Base-by-base conservation (phyloP, 2,797 vertebrate species). In the Sebastes wilsoni region DNA sequence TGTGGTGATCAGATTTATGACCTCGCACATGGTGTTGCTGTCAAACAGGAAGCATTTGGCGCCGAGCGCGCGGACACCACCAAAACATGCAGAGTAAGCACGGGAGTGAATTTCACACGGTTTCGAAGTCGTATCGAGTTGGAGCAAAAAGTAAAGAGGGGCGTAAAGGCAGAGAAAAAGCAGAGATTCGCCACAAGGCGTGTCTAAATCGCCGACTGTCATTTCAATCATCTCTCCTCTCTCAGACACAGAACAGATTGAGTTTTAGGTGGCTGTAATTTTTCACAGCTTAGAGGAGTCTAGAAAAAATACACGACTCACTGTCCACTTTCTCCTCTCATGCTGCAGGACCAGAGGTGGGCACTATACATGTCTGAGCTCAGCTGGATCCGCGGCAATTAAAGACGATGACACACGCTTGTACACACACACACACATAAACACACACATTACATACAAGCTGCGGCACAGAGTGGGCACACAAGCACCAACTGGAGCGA, bases 1-100 rank as follows among this genome's bases (percentile, higher is more conserved):
- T 28, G 86, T 66, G 88, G 79, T 79, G 83, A 81, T 87, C 82
- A 85, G 92, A 96, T 96, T 96, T 95, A 95, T 92, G 90, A 90
- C 88, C 88, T 90, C 87, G 80, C 94, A 95, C 92, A 93, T 94
- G 94, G 82, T 14, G 82, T 42, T 81, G 79, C 87, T 86, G 90
- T 92, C 92, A 83, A 81, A 84, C 75, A 85, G 77, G 82, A 89
- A 88, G 81, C 80, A 70, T 82, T 88, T 84, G 89, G 77, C 65
- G 54, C 77, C 27, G 18, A 66, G 79, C 12, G 74, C 76, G 27
- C 80, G 11, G 60, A 77, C 67, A 66, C 58, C 42, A 68, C 60
- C 55, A 58, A 83, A 82, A 84, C 72, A 86, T 49, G 81, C 70
- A 56, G 77, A 42, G 64, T 77, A 75, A 87, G 86, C 87, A 60